A percentile compares a stretch with the other conserved stretches of the same genome.
Evolutionary conservation across 2,113 vertebrate genomes (phyloP).

Genomic region (Regulus satrapa): DNA sequence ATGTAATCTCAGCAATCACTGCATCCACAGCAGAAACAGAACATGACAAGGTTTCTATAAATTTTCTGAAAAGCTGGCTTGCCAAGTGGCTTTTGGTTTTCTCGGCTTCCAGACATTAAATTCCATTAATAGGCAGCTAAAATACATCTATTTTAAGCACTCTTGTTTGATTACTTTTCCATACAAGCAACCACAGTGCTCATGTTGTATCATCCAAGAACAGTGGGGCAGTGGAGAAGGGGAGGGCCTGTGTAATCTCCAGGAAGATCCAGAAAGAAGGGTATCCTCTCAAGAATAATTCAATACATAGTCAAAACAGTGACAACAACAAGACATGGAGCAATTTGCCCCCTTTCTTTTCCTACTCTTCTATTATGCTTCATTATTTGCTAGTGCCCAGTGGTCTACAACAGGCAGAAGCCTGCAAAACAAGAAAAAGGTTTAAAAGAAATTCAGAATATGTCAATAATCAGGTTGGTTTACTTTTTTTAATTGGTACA

Average conservation of each 20-base stretch:
- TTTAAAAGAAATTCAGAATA: constrained; percentile 5
- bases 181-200: not conserved
- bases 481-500: constrained; percentile 49
- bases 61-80: not conserved
- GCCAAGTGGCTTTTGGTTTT: not conserved
- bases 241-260: not conserved
- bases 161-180: not conserved
- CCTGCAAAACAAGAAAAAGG: not conserved
- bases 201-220: not conserved
- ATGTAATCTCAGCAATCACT: not conserved
- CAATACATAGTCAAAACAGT: not conserved
- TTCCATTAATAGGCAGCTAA: not conserved
- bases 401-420: not conserved
- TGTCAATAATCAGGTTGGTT: constrained; percentile 39
- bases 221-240: not conserved
- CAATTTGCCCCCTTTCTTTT: not conserved
- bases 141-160: not conserved
- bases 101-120: not conserved
- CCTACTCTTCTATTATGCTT: not conserved
- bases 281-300: not conserved
- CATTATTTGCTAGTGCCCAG: not conserved
- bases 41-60: not conserved
- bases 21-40: not conserved
- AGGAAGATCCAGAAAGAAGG: not conserved
- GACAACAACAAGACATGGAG: not conserved